Base-by-base conservation (phyloP, 2,888 invertebrate genomes). In the Melolontha melolontha region DNA sequence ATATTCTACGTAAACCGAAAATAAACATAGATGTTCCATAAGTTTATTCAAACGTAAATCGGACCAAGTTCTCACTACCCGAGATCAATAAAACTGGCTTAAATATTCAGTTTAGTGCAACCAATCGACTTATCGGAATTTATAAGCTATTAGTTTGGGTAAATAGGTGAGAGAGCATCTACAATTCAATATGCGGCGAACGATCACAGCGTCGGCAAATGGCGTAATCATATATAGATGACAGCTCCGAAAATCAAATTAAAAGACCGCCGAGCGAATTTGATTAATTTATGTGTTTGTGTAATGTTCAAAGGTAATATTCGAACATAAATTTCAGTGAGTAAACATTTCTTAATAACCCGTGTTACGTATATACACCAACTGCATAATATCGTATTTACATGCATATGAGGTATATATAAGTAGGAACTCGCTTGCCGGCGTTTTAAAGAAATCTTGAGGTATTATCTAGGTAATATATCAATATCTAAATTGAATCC, bases 211-310 rank as follows among this genome's bases (percentile, higher is more conserved):
- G 27, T 29, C 44, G 44, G 59, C 40, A 59, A 44, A 22, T 29
- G 14, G 12, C 42, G 27, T 44, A 59, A 59, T 59, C 59, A 22
- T 12, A 22, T 34, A 34, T 27, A 44, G 41, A 47, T n/a, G 59
- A 59, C 59, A 47, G 42, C 29, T 29, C 34, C 27, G 44, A 59
- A 59, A 34, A 27, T 27, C 29, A 44, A 59, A 44, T 59, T 27
- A 44, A 59, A 44, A 59, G 44, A 29, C 29, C 44, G 59, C 59
- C 59, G 27, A 47, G 44, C 29, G 29, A 59, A 29, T 44, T 59
- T 59, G 59, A 59, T 40, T 59, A 59, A 59, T 59, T 59, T 59
- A 59, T 59, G 44, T 59, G 44, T 29, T 59, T 59, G 34, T 59
- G 27, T 27, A 44, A 22, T 57, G 57, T 59, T 44, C 17, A 27